A percentile compares a stretch with the other conserved stretches of the same genome.
Conservation (phyloP, 2,888 invertebrate genomes). For the Anthrax anthrax region DNA sequence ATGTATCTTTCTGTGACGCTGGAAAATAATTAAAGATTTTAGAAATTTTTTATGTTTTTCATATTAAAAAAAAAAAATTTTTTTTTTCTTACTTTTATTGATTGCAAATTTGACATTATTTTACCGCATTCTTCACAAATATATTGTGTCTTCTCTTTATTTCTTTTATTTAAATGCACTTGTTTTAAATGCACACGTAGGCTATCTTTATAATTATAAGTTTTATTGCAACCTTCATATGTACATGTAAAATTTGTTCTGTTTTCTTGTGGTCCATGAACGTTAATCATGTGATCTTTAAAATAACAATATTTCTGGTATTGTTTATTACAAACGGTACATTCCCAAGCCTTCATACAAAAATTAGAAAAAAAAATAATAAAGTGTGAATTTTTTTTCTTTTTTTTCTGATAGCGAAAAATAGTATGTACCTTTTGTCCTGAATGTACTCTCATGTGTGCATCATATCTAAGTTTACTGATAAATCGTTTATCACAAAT, state of each 20-base stretch:
- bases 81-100: slow-evolving; percentile 2
- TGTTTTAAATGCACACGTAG: slow-evolving; percentile 5
- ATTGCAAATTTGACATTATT: not conserved
- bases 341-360: slow-evolving; percentile 4
- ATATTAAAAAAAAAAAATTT: too few relatives aligned
- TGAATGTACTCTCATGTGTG: slow-evolving; percentile 10
- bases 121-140: slow-evolving; percentile 9
- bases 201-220: slow-evolving; percentile 8
- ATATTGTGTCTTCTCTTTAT: not conserved
- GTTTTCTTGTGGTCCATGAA: not conserved
- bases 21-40: not conserved
- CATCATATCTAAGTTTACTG: slow-evolving; percentile 6
- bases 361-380: too few relatives aligned
- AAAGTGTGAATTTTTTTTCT: too few relatives aligned
- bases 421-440: slow-evolving; percentile 7
- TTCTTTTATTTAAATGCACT: not conserved
- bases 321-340: slow-evolving; percentile 3
- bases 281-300: not conserved
- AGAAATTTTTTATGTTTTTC: too few relatives aligned
- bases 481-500: slow-evolving; percentile 8
- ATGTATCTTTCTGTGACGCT: slow-evolving; percentile 9
- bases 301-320: not conserved
- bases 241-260: not conserved
- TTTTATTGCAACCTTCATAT: slow-evolving; percentile 8
- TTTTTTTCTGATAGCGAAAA: too few relatives aligned